Base-by-base conservation (phyloP, 2,797 vertebrate genomes). In the Schizothorax lantsangensis region DNA sequence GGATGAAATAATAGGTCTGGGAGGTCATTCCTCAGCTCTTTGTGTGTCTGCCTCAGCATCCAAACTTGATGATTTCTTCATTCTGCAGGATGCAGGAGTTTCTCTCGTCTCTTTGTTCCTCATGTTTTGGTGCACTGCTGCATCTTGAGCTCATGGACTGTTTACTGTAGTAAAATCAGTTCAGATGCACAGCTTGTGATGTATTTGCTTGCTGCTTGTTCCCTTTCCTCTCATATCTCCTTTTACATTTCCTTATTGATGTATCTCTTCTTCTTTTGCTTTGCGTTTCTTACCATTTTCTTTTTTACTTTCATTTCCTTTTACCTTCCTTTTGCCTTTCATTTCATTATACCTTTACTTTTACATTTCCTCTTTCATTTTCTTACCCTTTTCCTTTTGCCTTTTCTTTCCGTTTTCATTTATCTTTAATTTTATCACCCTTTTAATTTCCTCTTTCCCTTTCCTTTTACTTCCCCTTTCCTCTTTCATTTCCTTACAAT, bases 51-150 rank as follows among this genome's bases (percentile, higher is more conserved):
- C 2, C 77, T 85, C 49, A 79, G 75, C 66, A 59, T 79, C 66
- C 21, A 36, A 45, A 47, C 66, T 45, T 71, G 84, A 85, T 85
- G 84, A 85, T 71, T 71, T 72, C 26, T 72, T 68, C 30, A 49
- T 84, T 77, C 62, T 64, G 54, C 40, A 66, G 79, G 81, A 69
- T 75, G 23, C 71, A 49, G 54, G 33, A 64, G 45, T 66, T 49
- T 73, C n/a, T 74, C 8, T 43, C 40, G 33, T 36, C 11, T 62
- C 17, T 30, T 43, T 62, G 17, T 83, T 83, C 10, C 43, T 59
- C 6, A 2, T 43, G n/a, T 83, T 59, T 74, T 83, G 54, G 45
- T 69, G 71, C 54, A 15, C 21, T 7, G 57, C 45, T 84, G 59
- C 43, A 17, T 64, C 30, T 49, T n/a, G 72, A 49, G 30, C 72